phyloP scores from a whole-genome alignment of 1,140 invertebrate species.

The Zaprionus taronus region DNA sequence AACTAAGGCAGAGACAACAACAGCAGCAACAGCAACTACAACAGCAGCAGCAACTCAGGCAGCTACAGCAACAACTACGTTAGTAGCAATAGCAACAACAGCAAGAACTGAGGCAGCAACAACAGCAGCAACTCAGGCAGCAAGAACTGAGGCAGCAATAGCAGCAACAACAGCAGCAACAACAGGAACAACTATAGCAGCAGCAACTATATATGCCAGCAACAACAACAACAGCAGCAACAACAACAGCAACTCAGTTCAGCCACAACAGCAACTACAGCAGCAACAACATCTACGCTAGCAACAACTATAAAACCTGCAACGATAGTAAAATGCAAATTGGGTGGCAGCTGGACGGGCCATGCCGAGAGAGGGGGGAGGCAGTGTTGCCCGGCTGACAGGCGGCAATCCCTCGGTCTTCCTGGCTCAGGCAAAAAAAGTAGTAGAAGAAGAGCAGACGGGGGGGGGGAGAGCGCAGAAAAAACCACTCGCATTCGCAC shows the following conservation, averaged over 20 bases:
- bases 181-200: conserved; percentile 37
- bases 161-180: conserved; percentile 39
- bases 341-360: conserved; percentile 45
- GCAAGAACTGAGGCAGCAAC: conserved; percentile 28
- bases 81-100: conserved; percentile 33
- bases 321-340: conserved; percentile 81
- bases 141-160: conserved; percentile 22
- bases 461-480: neutral
- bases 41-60: conserved; percentile 58
- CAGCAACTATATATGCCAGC: conserved; percentile 34
- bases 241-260: conserved; percentile 61
- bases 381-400: conserved; percentile 26
- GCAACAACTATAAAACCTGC: conserved; percentile 80
- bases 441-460: neutral
- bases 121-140: conserved; percentile 68
- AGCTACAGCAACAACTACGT: conserved; percentile 29
- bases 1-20: neutral
- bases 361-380: neutral
- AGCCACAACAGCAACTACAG: conserved; percentile 49
- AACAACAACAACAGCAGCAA: conserved; percentile 24
- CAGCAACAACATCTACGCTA: conserved; percentile 43
- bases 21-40: neutral
- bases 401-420: conserved; percentile 51
- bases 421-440: conserved; percentile 54
- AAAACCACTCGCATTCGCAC: conserved; percentile 75